Evolutionary conservation across 2,113 vertebrate species (phyloP).

Genomic region (Takifugu bimaculatus): DNA sequence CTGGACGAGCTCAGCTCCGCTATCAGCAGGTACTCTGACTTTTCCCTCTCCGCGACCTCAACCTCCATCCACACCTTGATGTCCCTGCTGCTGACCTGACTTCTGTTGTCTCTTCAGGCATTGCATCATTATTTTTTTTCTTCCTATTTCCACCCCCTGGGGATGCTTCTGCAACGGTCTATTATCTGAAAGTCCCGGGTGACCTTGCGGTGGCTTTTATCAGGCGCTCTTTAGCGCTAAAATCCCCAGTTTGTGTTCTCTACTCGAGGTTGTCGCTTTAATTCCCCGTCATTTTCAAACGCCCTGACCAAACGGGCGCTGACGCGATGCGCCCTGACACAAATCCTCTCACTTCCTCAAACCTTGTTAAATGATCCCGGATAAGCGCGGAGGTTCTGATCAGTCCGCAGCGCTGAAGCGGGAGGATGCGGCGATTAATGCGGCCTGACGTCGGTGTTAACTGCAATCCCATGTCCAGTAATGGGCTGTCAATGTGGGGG

Average conservation of each 20-base stretch:
- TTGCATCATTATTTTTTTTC: constrained; percentile 8
- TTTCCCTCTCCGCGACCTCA: neutral
- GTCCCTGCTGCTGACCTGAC: no score
- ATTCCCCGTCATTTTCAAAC: constrained; percentile 34
- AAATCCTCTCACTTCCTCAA: constrained; percentile 48
- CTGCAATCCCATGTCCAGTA: constrained; percentile 67
- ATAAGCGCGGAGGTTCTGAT: constrained; percentile 48
- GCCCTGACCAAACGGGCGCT: constrained; percentile 29
- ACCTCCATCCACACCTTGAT: neutral
- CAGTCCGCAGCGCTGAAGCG: constrained; percentile 28
- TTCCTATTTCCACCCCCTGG: neutral
- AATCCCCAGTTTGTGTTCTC: constrained; percentile 50
- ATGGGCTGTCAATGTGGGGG: constrained; percentile 60
- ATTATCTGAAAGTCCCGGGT: constrained; percentile 36
- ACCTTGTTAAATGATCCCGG: constrained; percentile 55
- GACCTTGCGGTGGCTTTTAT: constrained; percentile 48
- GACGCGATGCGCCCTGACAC: constrained; percentile 51
- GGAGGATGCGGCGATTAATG: constrained; percentile 66
- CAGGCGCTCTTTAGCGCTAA: constrained; percentile 28
- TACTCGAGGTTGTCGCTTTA: constrained; percentile 11
- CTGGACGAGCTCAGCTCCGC: constrained; percentile 78
- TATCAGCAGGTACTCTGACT: constrained; percentile 80
- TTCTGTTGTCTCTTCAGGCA: neutral
- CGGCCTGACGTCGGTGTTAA: constrained; percentile 53
- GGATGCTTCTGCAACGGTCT: constrained; percentile 34